These are phyloP conservation scores for Stigmatopora nigra DNA, from an alignment of 2,113 vertebrate genomes.

Conservation along the genomic window DNA sequence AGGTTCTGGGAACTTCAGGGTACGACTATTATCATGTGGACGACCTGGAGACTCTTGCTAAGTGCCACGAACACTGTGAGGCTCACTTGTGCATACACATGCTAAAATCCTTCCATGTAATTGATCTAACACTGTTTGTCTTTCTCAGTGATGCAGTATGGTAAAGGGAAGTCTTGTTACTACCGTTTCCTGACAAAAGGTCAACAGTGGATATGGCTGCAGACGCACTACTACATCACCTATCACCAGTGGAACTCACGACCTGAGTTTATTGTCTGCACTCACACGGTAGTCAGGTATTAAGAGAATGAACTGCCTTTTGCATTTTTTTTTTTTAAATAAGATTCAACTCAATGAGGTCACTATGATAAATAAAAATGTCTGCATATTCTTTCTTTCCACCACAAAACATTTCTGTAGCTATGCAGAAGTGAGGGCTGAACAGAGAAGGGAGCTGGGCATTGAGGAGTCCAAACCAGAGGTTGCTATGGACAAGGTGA, in stretches of 20 bases:
- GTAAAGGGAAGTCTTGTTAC: conserved; percentile 98
- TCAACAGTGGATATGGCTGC: conserved; percentile 98
- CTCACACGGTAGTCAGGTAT: conserved; percentile 96
- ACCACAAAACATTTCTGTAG: conserved; percentile 55
- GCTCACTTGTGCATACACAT: conserved; percentile 29
- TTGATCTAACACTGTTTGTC: not conserved
- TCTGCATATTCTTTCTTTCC: not conserved
- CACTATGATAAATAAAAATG: not conserved
- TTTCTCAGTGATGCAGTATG: conserved; percentile 91
- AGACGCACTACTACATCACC: conserved; percentile 97
- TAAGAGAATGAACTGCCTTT: not conserved
- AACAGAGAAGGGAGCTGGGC: conserved; percentile 87
- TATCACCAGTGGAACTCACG: conserved; percentile 99
- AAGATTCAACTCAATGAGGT: not conserved
- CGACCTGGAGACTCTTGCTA: conserved; percentile 95
- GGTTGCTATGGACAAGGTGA: conserved; percentile 83
- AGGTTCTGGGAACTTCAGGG: conserved; percentile 96
- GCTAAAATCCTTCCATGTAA: not conserved
- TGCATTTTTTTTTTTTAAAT: not conserved
- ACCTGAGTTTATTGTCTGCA: conserved; percentile 98
- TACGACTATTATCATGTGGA: conserved; percentile 99
- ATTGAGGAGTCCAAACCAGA: conserved; percentile 89
- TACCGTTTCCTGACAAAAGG: conserved; percentile 98
- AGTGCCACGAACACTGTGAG: conserved; percentile 98
- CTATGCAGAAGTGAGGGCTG: conserved; percentile 93